phyloP scores from a whole-genome alignment of 2,797 vertebrate species.

The Chaunax sp. region DNA sequence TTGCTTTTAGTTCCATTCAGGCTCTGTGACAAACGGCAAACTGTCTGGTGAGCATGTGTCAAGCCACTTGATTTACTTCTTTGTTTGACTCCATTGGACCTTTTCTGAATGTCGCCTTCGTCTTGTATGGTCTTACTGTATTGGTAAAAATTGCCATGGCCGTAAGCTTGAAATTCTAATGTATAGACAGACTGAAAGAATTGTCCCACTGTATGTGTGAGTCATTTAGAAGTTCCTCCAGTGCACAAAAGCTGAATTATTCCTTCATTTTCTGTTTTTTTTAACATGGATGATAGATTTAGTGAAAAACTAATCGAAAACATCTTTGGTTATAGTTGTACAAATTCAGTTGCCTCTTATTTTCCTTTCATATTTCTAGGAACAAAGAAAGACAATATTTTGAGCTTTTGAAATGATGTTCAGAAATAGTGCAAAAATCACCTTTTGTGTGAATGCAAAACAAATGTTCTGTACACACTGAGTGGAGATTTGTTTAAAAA shows the following conservation, averaged over 20 bases:
- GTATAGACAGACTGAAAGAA: conserved; percentile 74
- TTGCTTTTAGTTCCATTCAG: conserved; percentile 84
- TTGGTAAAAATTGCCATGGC: conserved; percentile 77
- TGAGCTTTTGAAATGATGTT: background rate
- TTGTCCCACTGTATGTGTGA: conserved; percentile 52
- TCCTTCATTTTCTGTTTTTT: conserved; percentile 43
- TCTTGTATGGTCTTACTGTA: conserved; percentile 73
- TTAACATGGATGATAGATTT: conserved; percentile 39
- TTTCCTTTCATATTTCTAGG: background rate
- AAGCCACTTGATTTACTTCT: conserved; percentile 84
- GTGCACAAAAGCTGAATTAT: conserved; percentile 66
- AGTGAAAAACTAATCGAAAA: conserved; percentile 57
- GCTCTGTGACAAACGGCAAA: conserved; percentile 82
- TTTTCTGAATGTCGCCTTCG: conserved; percentile 69
- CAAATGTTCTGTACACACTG: no score
- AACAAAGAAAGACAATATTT: background rate
- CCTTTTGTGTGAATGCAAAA: background rate
- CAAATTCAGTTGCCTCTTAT: conserved; percentile 24
- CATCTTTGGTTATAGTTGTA: conserved; percentile 35
- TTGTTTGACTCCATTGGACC: conserved; percentile 78
- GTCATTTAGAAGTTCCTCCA: conserved; percentile 59
- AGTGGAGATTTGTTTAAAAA: no score
- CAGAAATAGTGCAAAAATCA: background rate
- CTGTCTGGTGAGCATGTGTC: conserved; percentile 85
- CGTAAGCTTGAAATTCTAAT: conserved; percentile 81